A percentile compares a stretch with the other conserved stretches of the same genome.
Conservation (phyloP, 23 tunicate genomes). For the Clavelina lepadiformis region DNA sequence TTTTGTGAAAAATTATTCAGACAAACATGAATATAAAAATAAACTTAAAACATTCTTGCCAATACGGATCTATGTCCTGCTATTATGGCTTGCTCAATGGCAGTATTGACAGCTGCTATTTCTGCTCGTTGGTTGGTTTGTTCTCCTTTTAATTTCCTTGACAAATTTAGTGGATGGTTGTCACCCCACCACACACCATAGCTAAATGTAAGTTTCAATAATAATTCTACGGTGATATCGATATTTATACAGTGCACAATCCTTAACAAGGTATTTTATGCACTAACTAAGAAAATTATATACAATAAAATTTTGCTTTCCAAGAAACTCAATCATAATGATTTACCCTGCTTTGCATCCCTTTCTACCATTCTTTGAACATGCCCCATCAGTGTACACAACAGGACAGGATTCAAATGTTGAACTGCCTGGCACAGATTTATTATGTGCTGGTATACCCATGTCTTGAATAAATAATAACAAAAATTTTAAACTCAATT, state of each 20-base stretch:
- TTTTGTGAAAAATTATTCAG: not conserved
- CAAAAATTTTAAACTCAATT: too few species aligned
- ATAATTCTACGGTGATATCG: too few species aligned
- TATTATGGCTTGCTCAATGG: constrained; percentile 60
- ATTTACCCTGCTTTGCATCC: constrained; percentile 60
- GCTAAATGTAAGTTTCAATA: too few species aligned
- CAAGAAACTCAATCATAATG: not conserved
- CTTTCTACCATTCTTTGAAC: constrained; percentile 60
- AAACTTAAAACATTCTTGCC: constrained; percentile 3
- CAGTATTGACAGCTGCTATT: constrained; percentile 63
- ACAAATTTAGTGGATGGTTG: constrained; percentile 61
- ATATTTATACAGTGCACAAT: too few species aligned
- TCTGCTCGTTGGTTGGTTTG: constrained; percentile 95
- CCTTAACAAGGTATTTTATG: not conserved
- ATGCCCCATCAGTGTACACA: constrained; percentile 96
- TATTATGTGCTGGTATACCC: too few species aligned
- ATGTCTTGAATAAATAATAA: too few species aligned
- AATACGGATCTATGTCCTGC: constrained; percentile 7
- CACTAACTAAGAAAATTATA: not conserved
- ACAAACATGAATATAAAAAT: not conserved
- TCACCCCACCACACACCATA: constrained; percentile 96
- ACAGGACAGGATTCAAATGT: too few species aligned
- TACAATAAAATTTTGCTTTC: not conserved
- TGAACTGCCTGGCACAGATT: too few species aligned
- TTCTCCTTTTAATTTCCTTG: constrained; percentile 45